phyloP scores from a whole-genome alignment of 2,797 vertebrate genomes.

The Dermochelys coriacea region DNA sequence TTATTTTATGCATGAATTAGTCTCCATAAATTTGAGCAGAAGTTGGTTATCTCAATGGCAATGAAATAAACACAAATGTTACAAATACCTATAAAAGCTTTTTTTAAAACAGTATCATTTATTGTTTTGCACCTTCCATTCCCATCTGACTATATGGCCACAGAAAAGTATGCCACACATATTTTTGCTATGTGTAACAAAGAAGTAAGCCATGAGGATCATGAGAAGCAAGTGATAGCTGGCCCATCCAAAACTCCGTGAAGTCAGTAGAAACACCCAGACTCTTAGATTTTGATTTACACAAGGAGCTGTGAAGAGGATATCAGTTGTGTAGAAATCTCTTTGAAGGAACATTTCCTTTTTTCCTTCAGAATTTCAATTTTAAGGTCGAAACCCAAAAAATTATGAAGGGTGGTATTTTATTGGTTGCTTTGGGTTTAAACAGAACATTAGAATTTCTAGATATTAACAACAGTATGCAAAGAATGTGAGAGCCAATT shows the following conservation, averaged over 20 bases:
- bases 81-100: background rate
- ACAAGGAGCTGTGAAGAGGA: background rate
- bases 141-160: background rate
- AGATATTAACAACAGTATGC: background rate
- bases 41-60: background rate
- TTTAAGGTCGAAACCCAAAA: background rate
- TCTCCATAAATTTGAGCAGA: background rate
- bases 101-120: background rate
- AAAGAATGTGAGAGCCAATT: background rate
- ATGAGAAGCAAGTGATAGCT: background rate
- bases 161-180: background rate
- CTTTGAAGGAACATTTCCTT: background rate
- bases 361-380: background rate
- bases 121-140: background rate
- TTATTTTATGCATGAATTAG: background rate
- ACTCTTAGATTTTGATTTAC: background rate
- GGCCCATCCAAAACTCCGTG: background rate
- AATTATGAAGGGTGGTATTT: background rate
- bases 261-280: background rate
- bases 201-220: background rate
- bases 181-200: background rate
- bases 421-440: background rate
- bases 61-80: background rate
- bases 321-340: fast-evolving
- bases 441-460: background rate